These are phyloP conservation scores for Apomyelois bistriatella DNA, from an alignment of 2,888 invertebrate genomes.

Conservation along the genomic window DNA sequence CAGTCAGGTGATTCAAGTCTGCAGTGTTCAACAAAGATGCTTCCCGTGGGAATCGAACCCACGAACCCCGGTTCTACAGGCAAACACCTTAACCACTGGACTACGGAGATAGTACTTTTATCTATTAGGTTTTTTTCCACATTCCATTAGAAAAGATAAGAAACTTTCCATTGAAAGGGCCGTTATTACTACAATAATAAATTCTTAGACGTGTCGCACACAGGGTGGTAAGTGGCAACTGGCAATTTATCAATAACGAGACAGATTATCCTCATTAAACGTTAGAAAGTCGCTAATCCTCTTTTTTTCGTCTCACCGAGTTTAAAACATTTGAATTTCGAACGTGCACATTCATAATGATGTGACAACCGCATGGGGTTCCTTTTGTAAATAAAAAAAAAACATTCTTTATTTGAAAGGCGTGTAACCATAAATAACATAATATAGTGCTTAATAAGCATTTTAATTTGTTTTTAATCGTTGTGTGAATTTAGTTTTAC, in stretches of 20 bases:
- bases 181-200: slow-evolving; percentile 29
- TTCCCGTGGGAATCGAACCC: too few species aligned
- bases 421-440: background rate
- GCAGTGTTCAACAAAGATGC: too few species aligned
- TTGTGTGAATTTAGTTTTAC: background rate
- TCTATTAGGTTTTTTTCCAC: too few species aligned
- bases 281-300: slow-evolving; percentile 57
- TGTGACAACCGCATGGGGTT: slow-evolving; percentile 17
- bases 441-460: background rate
- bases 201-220: slow-evolving; percentile 22
- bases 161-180: background rate
- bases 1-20: too few species aligned
- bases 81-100: too few species aligned
- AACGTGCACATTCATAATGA: slow-evolving; percentile 20
- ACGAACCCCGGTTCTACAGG: too few species aligned
- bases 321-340: slow-evolving; percentile 20
- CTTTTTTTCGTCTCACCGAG: slow-evolving; percentile 38
- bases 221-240: slow-evolving; percentile 41
- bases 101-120: too few species aligned
- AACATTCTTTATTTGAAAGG: background rate
- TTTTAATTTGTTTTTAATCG: slow-evolving; percentile 2
- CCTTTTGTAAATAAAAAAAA: slow-evolving; percentile 14
- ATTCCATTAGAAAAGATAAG: too few species aligned
- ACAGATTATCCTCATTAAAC: slow-evolving; percentile 62
- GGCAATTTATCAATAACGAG: slow-evolving; percentile 54